phyloP scores from a whole-genome alignment of 2,888 invertebrate species.

The Hoplodrina blanda region DNA sequence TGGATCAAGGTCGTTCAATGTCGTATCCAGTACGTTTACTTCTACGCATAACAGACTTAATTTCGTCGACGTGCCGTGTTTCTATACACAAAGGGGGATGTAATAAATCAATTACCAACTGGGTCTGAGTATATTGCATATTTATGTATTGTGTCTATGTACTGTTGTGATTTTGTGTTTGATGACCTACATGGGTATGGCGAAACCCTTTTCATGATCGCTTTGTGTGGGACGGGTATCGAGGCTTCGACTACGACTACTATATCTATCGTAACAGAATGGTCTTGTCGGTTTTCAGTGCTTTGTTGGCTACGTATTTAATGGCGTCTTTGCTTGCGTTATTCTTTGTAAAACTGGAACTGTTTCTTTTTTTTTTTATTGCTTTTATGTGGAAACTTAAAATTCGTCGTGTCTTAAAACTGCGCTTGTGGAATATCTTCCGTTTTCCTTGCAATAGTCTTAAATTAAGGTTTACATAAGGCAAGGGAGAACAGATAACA shows the following conservation, averaged over 20 bases:
- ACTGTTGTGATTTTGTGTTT: conserved; percentile 31
- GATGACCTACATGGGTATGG: conserved; percentile 17
- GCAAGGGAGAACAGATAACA: conserved; percentile 21
- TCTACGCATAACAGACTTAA: conserved; percentile 45
- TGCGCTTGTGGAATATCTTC: not conserved
- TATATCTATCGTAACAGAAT: not conserved
- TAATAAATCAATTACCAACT: conserved; percentile 68
- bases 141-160: conserved; percentile 22
- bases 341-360: not conserved
- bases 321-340: not conserved
- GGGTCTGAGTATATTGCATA: conserved; percentile 39
- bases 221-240: not conserved
- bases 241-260: not conserved
- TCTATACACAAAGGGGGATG: conserved; percentile 56
- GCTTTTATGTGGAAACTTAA: not conserved
- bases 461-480: conserved; percentile 24
- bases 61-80: conserved; percentile 50
- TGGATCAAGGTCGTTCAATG: conserved; percentile 49
- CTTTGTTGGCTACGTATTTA: not conserved
- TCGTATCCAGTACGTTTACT: conserved; percentile 54
- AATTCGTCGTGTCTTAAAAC: not conserved
- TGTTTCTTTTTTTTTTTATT: not conserved
- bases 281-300: conserved; percentile 1
- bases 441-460: conserved; percentile 4
- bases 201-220: conserved; percentile 9